Evolutionary conservation across 2,888 invertebrate genomes (phyloP).

Genomic region (Conus canariensis): DNA sequence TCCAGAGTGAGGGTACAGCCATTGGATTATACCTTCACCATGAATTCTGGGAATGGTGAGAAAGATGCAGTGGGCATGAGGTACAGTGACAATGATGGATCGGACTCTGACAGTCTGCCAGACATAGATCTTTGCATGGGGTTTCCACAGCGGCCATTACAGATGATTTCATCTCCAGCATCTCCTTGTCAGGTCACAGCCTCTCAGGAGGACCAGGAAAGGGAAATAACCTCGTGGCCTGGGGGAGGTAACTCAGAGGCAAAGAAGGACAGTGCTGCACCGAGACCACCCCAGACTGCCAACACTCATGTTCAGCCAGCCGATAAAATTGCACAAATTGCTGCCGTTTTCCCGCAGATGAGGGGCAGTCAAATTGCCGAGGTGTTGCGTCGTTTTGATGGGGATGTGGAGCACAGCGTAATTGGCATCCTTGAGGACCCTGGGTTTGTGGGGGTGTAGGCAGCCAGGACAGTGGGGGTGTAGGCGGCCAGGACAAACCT

Average conservation of each 20-base stretch:
- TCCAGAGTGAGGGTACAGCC: not conserved
- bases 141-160: not conserved
- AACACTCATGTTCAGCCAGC: not conserved
- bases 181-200: not conserved
- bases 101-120: constrained; percentile 40
- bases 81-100: not conserved
- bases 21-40: not conserved
- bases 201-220: not conserved
- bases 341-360: constrained; percentile 47
- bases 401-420: constrained; percentile 46
- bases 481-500: not conserved
- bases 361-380: not conserved
- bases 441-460: constrained; percentile 11
- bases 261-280: not conserved
- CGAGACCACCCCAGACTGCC: not conserved
- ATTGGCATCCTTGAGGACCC: constrained; percentile 45
- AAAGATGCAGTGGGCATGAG: not conserved
- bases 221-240: not conserved
- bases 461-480: not conserved
- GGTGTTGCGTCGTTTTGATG: constrained; percentile 34
- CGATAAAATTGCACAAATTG: constrained; percentile 40
- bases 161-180: not conserved
- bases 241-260: constrained; percentile 17
- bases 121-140: constrained; percentile 3
- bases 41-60: not conserved